phyloP scores from a whole-genome alignment of 2,113 vertebrate species.

The Nesospiza acunhae region DNA sequence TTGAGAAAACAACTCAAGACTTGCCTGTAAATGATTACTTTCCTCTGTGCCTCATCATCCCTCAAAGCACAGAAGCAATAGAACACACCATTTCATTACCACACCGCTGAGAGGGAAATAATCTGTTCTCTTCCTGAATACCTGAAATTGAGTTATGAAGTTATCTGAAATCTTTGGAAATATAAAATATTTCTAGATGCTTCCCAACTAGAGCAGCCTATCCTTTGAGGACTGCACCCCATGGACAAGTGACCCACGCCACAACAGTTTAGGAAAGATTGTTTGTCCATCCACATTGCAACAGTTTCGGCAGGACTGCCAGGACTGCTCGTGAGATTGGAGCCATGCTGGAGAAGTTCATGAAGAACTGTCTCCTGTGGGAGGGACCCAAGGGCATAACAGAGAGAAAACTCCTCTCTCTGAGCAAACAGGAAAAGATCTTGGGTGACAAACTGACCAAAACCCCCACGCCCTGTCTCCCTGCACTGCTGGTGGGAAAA shows the following conservation, averaged over 20 bases:
- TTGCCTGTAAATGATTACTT: neutral
- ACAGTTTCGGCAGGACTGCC: neutral
- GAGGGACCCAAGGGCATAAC: neutral
- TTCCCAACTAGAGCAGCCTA: neutral
- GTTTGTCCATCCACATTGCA: accelerated
- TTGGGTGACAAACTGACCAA: neutral
- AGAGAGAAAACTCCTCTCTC: neutral
- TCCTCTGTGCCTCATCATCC: neutral
- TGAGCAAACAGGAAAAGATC: neutral
- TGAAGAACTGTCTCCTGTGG: neutral
- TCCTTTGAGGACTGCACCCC: neutral
- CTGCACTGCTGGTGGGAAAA: accelerated
- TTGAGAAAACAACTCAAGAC: neutral
- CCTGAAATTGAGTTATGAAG: neutral
- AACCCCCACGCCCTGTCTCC: neutral
- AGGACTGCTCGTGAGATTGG: too few species aligned
- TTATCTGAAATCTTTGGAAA: neutral
- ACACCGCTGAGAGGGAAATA: neutral
- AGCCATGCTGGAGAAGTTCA: neutral
- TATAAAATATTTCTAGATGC: neutral
- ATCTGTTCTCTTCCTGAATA: neutral
- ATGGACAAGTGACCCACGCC: neutral
- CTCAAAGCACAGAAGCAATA: neutral
- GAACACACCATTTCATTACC: neutral
- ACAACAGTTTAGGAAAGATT: neutral